Conservation (phyloP, 2,888 invertebrate genomes). For the Panzeria rudis region DNA sequence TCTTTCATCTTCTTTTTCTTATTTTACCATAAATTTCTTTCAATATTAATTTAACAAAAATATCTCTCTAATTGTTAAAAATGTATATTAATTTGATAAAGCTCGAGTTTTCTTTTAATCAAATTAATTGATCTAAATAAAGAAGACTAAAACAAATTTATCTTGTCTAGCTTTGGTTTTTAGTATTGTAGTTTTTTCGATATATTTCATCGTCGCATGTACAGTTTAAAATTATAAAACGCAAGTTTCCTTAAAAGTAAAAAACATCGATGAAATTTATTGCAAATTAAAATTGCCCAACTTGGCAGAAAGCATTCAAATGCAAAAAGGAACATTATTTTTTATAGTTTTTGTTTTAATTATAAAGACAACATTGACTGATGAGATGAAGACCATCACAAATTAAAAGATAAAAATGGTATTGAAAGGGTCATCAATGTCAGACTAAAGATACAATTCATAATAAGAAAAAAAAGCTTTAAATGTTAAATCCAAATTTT, state of each 20-base stretch:
- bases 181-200: neutral
- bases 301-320: conserved; percentile 27
- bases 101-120: neutral
- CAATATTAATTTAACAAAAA: too few species aligned
- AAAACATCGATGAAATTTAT: conserved; percentile 40
- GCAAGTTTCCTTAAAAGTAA: conserved; percentile 53
- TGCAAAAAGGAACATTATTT: conserved; percentile 7
- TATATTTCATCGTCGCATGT: neutral
- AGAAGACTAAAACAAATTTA: neutral
- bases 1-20: too few species aligned
- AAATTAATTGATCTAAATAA: neutral
- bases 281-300: conserved; percentile 49
- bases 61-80: too few species aligned
- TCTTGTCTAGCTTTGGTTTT: neutral
- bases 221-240: conserved; percentile 10
- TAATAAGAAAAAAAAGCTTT: neutral
- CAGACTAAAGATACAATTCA: neutral
- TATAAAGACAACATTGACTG: neutral
- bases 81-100: neutral
- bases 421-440: conserved; percentile 22
- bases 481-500: conserved; percentile 15
- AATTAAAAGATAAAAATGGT: conserved; percentile 15
- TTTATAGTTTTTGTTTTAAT: conserved; percentile 37
- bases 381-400: conserved; percentile 1
- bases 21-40: too few species aligned